These are phyloP conservation scores for Eupelmus urozonus DNA, from an alignment of 2,888 invertebrate genomes.

Conservation along the genomic window DNA sequence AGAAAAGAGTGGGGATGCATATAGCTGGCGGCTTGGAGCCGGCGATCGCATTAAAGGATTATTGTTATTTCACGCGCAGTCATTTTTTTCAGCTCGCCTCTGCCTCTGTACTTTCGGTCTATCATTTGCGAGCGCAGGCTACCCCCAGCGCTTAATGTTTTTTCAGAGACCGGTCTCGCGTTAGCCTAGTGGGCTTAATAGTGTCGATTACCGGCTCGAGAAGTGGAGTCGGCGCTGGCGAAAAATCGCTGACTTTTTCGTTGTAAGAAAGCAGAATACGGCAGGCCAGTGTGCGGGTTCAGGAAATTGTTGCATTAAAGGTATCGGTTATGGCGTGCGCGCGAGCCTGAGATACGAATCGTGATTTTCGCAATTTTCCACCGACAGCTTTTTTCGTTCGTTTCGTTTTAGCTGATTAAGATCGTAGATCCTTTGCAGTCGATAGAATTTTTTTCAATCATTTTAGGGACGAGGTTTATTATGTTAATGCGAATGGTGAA, in stretches of 20 bases:
- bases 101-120: not conserved
- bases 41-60: conserved; percentile 40
- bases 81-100: conserved; percentile 8
- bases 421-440: not conserved
- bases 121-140: not conserved
- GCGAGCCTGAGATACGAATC: not conserved
- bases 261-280: not conserved
- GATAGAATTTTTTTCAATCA: not conserved
- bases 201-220: conserved; percentile 22
- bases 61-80: conserved; percentile 26
- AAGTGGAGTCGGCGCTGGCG: not conserved
- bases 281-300: not conserved
- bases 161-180: not conserved
- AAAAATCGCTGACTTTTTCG: conserved; percentile 12
- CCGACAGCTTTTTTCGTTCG: conserved; percentile 10
- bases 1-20: not conserved
- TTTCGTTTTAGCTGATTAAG: conserved; percentile 1
- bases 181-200: conserved; percentile 1
- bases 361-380: conserved; percentile 5
- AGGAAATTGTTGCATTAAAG: conserved; percentile 44
- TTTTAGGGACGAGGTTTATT: too few species aligned
- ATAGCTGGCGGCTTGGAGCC: not conserved
- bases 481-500: too few species aligned
- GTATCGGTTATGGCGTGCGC: not conserved
- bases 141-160: conserved; percentile 16